Percentiles rank a stretch among this genome's conserved stretches.
Evolutionary conservation across 2,797 vertebrate species (phyloP).

Genomic region (Octomys mimax): DNA sequence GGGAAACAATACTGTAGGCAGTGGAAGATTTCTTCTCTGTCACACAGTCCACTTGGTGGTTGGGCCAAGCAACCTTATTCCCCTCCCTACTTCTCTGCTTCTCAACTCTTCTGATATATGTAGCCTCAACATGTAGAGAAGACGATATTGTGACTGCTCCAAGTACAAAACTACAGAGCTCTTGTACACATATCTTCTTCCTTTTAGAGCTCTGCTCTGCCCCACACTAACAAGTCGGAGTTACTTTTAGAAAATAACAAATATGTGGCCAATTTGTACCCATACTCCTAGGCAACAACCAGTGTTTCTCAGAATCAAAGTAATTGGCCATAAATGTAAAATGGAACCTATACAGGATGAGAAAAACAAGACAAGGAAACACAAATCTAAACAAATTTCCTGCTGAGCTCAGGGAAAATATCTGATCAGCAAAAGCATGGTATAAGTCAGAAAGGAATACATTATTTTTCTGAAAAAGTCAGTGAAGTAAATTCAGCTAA

Average conservation of each 20-base stretch:
- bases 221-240: background rate
- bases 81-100: background rate
- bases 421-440: background rate
- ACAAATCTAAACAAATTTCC: background rate
- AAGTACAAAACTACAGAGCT: background rate
- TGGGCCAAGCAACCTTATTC: background rate
- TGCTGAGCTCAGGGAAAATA: background rate
- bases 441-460: background rate
- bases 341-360: background rate
- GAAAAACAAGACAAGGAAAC: background rate
- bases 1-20: rapidly evolving
- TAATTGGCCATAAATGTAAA: background rate
- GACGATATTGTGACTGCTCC: background rate
- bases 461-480: background rate
- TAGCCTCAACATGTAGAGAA: background rate
- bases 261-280: background rate
- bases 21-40: background rate
- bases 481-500: background rate
- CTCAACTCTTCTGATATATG: background rate
- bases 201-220: background rate
- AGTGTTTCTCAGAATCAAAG: background rate
- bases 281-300: background rate
- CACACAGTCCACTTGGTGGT: background rate
- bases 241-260: background rate
- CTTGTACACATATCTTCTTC: background rate